Conservation (phyloP, 2,797 vertebrate genomes). For the Argya squamiceps region DNA sequence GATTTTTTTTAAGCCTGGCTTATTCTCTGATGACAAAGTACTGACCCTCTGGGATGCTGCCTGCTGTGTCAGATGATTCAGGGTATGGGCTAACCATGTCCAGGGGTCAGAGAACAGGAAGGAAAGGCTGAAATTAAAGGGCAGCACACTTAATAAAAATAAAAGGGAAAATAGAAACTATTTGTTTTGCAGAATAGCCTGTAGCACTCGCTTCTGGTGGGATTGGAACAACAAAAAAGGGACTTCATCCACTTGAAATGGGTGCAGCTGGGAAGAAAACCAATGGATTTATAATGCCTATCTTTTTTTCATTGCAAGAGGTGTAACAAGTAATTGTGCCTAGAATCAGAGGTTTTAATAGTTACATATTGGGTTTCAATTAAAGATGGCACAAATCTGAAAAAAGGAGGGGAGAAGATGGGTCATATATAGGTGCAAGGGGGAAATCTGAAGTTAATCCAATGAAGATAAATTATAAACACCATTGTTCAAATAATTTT, state of each 20-base stretch:
- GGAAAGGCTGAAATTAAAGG: slow-evolving; percentile 34
- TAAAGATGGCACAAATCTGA: not conserved
- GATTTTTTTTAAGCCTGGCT: not conserved
- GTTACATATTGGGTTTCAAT: not conserved
- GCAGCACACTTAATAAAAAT: not conserved
- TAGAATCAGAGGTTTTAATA: not conserved
- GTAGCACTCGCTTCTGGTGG: not conserved
- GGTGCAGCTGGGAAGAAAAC: not conserved
- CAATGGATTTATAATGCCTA: not conserved
- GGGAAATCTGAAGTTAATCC: not conserved
- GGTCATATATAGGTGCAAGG: not conserved
- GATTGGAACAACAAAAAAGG: not conserved
- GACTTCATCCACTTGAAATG: not conserved
- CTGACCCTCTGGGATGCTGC: not conserved
- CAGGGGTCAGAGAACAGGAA: slow-evolving; percentile 27
- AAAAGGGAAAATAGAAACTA: not conserved
- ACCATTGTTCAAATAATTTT: not conserved
- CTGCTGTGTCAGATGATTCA: slow-evolving; percentile 29
- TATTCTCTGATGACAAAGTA: slow-evolving; percentile 35
- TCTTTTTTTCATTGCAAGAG: not conserved
- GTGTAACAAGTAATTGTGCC: not conserved
- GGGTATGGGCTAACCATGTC: not conserved
- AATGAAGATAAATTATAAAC: not conserved
- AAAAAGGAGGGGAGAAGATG: not conserved
- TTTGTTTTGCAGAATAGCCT: not conserved